Evolutionary conservation across 2,797 vertebrate genomes (phyloP).

Genomic region (Mycteria americana): DNA sequence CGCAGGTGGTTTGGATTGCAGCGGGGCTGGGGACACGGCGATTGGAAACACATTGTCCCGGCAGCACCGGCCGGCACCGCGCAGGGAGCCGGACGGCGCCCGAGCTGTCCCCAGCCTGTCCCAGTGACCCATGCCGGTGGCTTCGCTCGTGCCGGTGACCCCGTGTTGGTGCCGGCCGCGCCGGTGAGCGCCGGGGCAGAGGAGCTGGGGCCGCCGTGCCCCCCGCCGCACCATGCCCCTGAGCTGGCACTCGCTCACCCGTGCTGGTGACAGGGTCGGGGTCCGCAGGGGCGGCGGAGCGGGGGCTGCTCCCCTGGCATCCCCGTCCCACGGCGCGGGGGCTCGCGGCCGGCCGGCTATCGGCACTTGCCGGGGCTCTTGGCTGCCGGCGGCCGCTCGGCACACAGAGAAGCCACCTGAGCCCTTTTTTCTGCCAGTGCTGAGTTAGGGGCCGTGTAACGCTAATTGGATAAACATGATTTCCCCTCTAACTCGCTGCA

Average conservation of each 20-base stretch:
- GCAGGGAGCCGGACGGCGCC: neutral
- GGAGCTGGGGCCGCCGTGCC: too few species aligned
- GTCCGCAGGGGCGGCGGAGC: neutral
- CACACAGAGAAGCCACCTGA: neutral
- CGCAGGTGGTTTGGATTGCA: slow-evolving; percentile 50
- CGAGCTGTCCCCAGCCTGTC: neutral
- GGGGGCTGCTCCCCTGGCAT: neutral
- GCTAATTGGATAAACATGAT: slow-evolving; percentile 4
- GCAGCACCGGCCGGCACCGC: neutral
- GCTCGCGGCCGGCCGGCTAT: accelerated
- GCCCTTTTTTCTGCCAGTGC: neutral
- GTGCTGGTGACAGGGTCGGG: neutral
- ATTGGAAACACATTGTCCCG: slow-evolving; percentile 60
- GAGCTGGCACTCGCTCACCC: too few species aligned
- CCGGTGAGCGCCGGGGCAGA: neutral
- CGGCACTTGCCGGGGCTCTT: accelerated
- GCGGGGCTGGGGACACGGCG: slow-evolving; percentile 39
- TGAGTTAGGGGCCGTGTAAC: neutral
- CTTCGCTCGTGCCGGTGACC: accelerated
- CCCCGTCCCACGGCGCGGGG: accelerated
- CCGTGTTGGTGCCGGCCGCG: accelerated
- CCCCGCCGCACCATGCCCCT: accelerated
- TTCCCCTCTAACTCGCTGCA: neutral
- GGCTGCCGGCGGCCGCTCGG: neutral
- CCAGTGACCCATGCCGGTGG: accelerated